A percentile compares a stretch with the other conserved stretches of the same genome.
Conservation (phyloP, 2,888 invertebrate genomes). For the Pandemis heparana region DNA sequence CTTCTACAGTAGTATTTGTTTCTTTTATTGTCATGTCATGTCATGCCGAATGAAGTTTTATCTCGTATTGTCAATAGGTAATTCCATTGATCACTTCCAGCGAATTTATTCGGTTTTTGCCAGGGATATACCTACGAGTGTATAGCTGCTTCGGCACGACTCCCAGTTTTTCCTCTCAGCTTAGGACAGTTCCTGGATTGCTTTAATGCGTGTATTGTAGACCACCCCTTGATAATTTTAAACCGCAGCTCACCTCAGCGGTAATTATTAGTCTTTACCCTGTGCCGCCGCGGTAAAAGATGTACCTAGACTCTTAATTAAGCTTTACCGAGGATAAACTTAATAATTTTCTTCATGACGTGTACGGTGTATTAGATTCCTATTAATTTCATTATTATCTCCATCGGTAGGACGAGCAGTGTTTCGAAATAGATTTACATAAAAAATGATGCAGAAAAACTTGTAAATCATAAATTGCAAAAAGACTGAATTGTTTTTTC, state of each 20-base stretch:
- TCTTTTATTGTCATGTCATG: no score
- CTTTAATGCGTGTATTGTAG: slow-evolving; percentile 9
- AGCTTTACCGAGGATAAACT: slow-evolving; percentile 7
- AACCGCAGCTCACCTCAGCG: slow-evolving; percentile 12
- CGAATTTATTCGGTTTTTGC: neutral
- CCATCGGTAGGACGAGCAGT: neutral
- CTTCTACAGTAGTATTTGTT: no score
- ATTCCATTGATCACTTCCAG: neutral
- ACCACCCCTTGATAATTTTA: slow-evolving; percentile 18
- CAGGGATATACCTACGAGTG: no score
- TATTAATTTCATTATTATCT: neutral
- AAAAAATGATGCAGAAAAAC: neutral
- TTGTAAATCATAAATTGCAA: neutral
- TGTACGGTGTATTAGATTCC: neutral
- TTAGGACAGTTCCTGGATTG: neutral
- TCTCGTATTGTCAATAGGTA: neutral
- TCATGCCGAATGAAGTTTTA: no score
- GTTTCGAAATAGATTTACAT: neutral
- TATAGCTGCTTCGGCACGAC: neutral
- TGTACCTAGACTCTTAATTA: slow-evolving; percentile 30
- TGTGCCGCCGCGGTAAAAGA: slow-evolving; percentile 23
- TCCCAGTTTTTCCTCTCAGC: neutral
- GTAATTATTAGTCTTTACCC: slow-evolving; percentile 25
- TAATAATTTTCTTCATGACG: slow-evolving; percentile 3
- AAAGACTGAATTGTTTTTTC: neutral